Evolutionary conservation across 1,140 invertebrate species (phyloP), one percentile per base, ranked within the genome.

Genomic region (Charaxes varanes): DNA sequence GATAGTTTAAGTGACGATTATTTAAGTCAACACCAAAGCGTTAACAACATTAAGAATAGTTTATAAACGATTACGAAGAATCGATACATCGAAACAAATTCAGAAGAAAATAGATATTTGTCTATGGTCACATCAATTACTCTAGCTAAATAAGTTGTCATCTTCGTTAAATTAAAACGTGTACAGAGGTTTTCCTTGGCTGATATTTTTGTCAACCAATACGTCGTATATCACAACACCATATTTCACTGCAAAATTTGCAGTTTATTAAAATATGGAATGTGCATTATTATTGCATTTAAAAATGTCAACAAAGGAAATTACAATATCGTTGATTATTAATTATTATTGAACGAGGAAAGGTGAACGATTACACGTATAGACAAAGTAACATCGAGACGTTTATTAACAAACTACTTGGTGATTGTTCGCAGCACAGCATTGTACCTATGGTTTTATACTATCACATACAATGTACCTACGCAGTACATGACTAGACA

Each of bases 401-500:
- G 57, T 42, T 43, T 59, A 64, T 60, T 43, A 64, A 60, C 42
- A 56, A 42, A 63, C 72, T 73, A 71, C 47, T 17, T 38, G 26
- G 58, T 65, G 66, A 65, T 62, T 60, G 64, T 63, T 62, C 49
- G 54, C 52, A 46, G 60, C 67, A 61, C 59, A 63, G 64, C 63
- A 57, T 63, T 58, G 47, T 57, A 59, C 31, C 44, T 63, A 62
- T 57, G 49, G 48, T 21, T 22, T 27, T 13, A 27, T 41, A 30
- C 37, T 19, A 77, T 70, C 63, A 72, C 67, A 65, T 65, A 62
- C 54, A 48, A 61, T 59, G 63, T 58, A 58, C 52, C 60, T 62
- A 66, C 40, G 24, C 45, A 57, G 61, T 52, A 66, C 53, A 59
- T 76, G 76, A 76, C 76, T 80, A 80, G 72, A 72, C 31, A 46